A percentile compares a stretch with the other conserved stretches of the same genome.
phyloP scores from a whole-genome alignment of 2,888 invertebrate species.

The Watsonalla binaria region DNA sequence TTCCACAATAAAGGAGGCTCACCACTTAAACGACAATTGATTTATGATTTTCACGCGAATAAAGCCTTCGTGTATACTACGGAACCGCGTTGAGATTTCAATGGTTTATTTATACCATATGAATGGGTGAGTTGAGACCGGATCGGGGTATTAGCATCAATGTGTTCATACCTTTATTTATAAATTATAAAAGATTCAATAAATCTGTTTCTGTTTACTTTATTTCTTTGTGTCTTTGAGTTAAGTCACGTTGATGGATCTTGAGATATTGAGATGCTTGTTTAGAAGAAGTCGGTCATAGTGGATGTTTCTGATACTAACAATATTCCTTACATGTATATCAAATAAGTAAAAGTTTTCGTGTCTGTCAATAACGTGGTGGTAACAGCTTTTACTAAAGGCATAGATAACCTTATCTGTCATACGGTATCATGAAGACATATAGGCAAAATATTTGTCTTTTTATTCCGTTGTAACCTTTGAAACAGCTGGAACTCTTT shows the following conservation, averaged over 20 bases:
- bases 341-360: too few relatives aligned
- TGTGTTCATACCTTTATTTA: constrained; percentile 2
- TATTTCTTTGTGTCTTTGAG: background rate
- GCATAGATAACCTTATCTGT: too few relatives aligned
- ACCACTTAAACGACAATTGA: constrained; percentile 54
- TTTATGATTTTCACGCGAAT: constrained; percentile 67
- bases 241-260: background rate
- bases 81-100: constrained; percentile 3
- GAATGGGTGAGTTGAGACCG: constrained; percentile 26
- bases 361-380: too few relatives aligned
- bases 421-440: too few relatives aligned
- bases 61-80: constrained; percentile 35
- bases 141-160: constrained; percentile 3
- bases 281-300: background rate
- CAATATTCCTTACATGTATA: too few relatives aligned
- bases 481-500: too few relatives aligned
- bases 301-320: background rate
- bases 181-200: constrained; percentile 1
- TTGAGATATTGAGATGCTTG: background rate
- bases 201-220: constrained; percentile 2
- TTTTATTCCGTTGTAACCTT: too few relatives aligned
- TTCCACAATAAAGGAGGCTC: constrained; percentile 54
- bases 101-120: constrained; percentile 22
- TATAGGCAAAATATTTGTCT: too few relatives aligned
- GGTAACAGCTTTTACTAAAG: too few relatives aligned